These are phyloP conservation scores for Dicyrtomina minuta DNA, from an alignment of 2,888 invertebrate genomes.

Conservation along the genomic window DNA sequence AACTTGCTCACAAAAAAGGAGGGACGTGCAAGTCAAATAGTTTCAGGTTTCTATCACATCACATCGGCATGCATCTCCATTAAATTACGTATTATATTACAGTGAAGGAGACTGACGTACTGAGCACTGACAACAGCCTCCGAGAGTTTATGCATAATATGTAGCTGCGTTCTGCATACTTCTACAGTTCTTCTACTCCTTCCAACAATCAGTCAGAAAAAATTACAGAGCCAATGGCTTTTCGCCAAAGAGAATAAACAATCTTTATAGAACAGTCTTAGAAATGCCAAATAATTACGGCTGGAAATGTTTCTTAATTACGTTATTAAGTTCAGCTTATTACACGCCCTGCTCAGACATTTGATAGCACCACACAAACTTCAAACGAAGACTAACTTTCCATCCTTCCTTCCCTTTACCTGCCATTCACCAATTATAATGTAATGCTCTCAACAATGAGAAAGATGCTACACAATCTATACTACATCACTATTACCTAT, in stretches of 20 bases:
- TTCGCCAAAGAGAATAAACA: slow-evolving; percentile 11
- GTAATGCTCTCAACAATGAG: not conserved
- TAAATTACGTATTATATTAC: slow-evolving; percentile 11
- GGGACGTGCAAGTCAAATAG: not conserved
- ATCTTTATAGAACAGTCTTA: slow-evolving; percentile 6
- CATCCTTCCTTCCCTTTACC: slow-evolving; percentile 2
- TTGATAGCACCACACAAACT: not conserved
- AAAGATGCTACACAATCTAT: not conserved
- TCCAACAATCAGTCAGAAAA: slow-evolving; percentile 17
- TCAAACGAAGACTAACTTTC: not conserved
- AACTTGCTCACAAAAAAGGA: slow-evolving; percentile 1
- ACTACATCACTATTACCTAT: not conserved
- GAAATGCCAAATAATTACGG: slow-evolving; percentile 25
- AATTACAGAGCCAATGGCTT: slow-evolving; percentile 19
- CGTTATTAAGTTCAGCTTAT: slow-evolving; percentile 13
- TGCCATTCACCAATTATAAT: slow-evolving; percentile 13
- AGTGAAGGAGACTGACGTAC: not conserved
- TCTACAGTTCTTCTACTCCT: slow-evolving; percentile 3
- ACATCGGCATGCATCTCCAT: slow-evolving; percentile 8
- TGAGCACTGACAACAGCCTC: not conserved
- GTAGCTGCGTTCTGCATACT: no score
- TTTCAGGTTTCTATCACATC: slow-evolving; percentile 6
- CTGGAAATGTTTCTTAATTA: slow-evolving; percentile 26
- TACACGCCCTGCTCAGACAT: slow-evolving; percentile 4
- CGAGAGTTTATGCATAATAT: not conserved